These are phyloP conservation scores for Caenorhabditis wallacei DNA, from an alignment of 2,888 invertebrate species.

Conservation along the genomic window DNA sequence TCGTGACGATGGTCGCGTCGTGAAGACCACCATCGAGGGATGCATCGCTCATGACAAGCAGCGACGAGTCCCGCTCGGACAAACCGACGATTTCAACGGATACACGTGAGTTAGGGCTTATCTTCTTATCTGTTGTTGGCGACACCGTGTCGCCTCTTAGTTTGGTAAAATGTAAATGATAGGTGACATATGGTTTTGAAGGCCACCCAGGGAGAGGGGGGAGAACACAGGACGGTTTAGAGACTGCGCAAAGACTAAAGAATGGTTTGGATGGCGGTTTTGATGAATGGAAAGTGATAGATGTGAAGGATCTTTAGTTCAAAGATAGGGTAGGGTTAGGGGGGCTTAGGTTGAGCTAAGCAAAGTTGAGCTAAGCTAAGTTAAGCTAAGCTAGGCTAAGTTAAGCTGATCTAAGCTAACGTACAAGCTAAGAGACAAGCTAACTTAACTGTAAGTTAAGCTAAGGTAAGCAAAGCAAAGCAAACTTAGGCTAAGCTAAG, in stretches of 20 bases:
- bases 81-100: conserved; percentile 74
- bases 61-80: conserved; percentile 73
- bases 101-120: conserved; percentile 72
- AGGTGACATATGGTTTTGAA: conserved; percentile 54
- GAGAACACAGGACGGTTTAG: conserved; percentile 28
- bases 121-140: conserved; percentile 46
- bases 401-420: no score
- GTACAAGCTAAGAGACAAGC: no score
- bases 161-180: conserved; percentile 36
- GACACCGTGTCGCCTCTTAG: not conserved
- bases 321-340: conserved; percentile 5
- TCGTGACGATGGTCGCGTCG: conserved; percentile 72
- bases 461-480: no score
- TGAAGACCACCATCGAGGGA: conserved; percentile 74
- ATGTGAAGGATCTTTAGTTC: conserved; percentile 13
- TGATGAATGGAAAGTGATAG: conserved; percentile 21
- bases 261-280: conserved; percentile 5
- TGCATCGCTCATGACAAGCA: conserved; percentile 76
- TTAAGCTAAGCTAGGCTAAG: no score
- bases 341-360: no score
- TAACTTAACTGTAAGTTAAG: no score
- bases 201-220: conserved; percentile 11
- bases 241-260: conserved; percentile 50
- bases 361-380: not conserved
- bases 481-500: no score